Base-by-base conservation (phyloP, 2,888 invertebrate genomes). In the Siphlonurus alternatus region DNA sequence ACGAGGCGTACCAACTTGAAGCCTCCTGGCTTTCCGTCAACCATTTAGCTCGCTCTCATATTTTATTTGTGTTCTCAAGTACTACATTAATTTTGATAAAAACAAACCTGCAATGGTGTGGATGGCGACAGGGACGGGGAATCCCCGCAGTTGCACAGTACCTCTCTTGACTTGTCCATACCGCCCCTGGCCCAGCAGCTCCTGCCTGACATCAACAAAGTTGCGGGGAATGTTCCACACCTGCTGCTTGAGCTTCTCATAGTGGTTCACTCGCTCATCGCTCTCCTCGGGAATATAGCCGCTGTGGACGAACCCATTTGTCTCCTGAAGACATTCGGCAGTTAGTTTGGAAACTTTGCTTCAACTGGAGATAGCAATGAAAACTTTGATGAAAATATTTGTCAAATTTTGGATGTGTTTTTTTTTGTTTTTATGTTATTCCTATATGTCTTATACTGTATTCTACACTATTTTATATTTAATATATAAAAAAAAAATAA, bases 81-180 rank as follows among this genome's bases (percentile, higher is more conserved):
- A n/a, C n/a, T n/a, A n/a, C n/a, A n/a, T n/a, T n/a, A n/a, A n/a
- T n/a, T n/a, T n/a, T n/a, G n/a, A n/a, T n/a, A n/a, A n/a, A n/a
- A n/a, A n/a, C n/a, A n/a, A 7, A 64, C 62, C 60, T n/a, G 51
- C 67, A 38, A 89, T 81, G 7, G 83, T 83, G 70, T 90, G 89
- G 25, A 89, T 80, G 1, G 83, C 74, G 25, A 80, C 80, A 1
- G 81, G 76, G 2, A 77, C 77, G 63, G 79, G 76, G 2, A 76
- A 76, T 5, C 81, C 80, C 66, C 84, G 81, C 70, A 83, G 84
- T 67, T 82, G 80, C 0, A 90, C 79, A 64, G 80, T 81, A 0
- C 88, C 90, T 69, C 81, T 83, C 20, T 88, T 85, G 25, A 91
- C 85, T 68, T 85, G 84, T 0, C 92, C 92, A 74, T 86, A 93